Evolutionary conservation across 2,888 invertebrate genomes (phyloP).

Genomic region (Adelphocoris suturalis): DNA sequence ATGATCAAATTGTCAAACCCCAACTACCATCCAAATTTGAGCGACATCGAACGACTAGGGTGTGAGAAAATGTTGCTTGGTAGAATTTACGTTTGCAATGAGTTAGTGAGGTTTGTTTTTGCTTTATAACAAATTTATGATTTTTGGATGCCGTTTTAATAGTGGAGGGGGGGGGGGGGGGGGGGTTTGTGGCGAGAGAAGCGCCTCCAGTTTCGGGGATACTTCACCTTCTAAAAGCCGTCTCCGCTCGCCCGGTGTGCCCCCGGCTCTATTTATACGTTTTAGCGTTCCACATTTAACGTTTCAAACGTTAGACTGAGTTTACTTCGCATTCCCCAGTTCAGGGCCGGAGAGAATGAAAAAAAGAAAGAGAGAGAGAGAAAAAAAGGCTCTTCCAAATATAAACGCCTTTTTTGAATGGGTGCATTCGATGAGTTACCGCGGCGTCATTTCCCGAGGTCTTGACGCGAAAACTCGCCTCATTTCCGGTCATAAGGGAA

Average conservation of each 20-base stretch:
- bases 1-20: too few species aligned
- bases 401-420: conserved; percentile 44
- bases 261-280: conserved; percentile 60
- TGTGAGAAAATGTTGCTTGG: too few species aligned
- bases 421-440: conserved; percentile 35
- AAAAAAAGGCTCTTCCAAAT: neutral
- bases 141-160: too few species aligned
- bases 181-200: neutral
- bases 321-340: conserved; percentile 54
- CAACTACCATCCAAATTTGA: too few species aligned
- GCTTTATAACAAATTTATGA: too few species aligned
- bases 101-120: too few species aligned
- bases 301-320: conserved; percentile 47
- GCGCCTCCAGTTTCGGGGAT: conserved; percentile 54
- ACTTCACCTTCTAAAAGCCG: conserved; percentile 4
- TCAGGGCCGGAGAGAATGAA: conserved; percentile 28
- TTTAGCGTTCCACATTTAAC: conserved; percentile 62
- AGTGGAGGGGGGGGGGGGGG: too few species aligned
- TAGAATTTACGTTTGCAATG: too few species aligned
- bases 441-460: neutral
- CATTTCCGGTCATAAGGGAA: too few species aligned
- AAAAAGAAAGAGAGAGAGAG: neutral
- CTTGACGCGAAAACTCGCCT: too few species aligned
- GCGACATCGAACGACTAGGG: too few species aligned
- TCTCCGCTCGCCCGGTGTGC: conserved; percentile 19